Evolutionary conservation across 1,140 invertebrate genomes (phyloP).

Genomic region (Hydropsyche tenuis): DNA sequence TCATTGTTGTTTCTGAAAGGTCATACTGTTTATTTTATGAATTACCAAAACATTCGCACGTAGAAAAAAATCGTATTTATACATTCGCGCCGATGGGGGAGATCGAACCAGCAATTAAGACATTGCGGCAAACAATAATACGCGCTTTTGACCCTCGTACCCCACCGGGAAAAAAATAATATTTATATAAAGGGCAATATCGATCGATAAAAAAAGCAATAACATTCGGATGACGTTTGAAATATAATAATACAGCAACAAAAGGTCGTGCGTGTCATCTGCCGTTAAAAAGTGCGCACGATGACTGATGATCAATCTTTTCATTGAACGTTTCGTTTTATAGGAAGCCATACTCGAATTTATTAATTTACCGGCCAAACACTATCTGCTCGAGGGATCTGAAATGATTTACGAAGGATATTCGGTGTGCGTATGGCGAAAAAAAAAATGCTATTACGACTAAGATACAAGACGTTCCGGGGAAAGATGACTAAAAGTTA

Average conservation of each 20-base stretch:
- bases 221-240: slow-evolving; percentile 33
- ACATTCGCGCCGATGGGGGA: slow-evolving; percentile 20
- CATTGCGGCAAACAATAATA: slow-evolving; percentile 47
- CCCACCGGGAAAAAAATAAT: slow-evolving; percentile 40
- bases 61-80: slow-evolving; percentile 9
- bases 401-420: slow-evolving; percentile 20
- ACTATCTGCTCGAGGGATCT: background rate
- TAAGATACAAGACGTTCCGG: slow-evolving; percentile 20
- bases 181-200: slow-evolving; percentile 36
- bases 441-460: slow-evolving; percentile 7
- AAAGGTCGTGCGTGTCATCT: slow-evolving; percentile 14
- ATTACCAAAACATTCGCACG: slow-evolving; percentile 48
- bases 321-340: background rate
- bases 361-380: slow-evolving; percentile 6
- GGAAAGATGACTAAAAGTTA: slow-evolving; percentile 33
- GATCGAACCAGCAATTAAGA: slow-evolving; percentile 46
- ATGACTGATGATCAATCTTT: slow-evolving; percentile 16
- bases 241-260: slow-evolving; percentile 12
- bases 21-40: slow-evolving; percentile 50
- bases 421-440: slow-evolving; percentile 14
- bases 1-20: slow-evolving; percentile 39
- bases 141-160: slow-evolving; percentile 28
- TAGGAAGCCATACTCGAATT: background rate
- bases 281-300: slow-evolving; percentile 6
- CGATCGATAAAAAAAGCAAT: slow-evolving; percentile 32